Conservation (phyloP, 2,113 vertebrate species). For the Dromaius novaehollandiae region DNA sequence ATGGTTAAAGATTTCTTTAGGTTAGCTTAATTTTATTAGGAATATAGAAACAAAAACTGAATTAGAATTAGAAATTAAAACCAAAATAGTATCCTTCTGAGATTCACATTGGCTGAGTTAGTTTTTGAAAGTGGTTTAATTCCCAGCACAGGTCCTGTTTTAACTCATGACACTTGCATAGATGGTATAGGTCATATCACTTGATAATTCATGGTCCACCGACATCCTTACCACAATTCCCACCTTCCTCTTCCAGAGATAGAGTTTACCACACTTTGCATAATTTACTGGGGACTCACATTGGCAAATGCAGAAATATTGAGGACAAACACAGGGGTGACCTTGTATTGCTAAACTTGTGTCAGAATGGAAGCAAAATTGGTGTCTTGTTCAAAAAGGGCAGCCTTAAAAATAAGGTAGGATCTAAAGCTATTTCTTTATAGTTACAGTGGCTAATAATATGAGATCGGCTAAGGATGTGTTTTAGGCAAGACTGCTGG, state of each 20-base stretch:
- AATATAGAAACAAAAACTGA: not conserved
- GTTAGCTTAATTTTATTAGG: not conserved
- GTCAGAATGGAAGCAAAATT: not conserved
- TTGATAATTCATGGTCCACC: not conserved
- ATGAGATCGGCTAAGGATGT: not conserved
- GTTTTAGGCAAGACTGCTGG: not conserved
- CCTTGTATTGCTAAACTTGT: not conserved
- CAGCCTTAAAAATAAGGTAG: not conserved
- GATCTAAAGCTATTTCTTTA: not conserved
- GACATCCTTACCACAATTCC: not conserved
- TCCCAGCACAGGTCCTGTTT: not conserved
- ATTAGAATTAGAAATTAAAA: not conserved
- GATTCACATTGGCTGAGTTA: not conserved
- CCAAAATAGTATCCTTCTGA: not conserved
- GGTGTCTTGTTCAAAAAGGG: not conserved
- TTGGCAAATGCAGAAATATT: not conserved
- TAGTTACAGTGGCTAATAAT: not conserved
- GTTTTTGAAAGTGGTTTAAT: not conserved
- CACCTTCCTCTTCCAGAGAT: not conserved
- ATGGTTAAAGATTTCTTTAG: not conserved
- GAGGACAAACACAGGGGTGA: not conserved
- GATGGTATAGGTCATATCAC: not conserved
- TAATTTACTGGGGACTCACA: not conserved
- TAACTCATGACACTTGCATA: not conserved
- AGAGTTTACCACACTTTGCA: not conserved